These are phyloP conservation scores for Drosophila infuscata DNA, from an alignment of 2,888 invertebrate genomes.

Conservation along the genomic window DNA sequence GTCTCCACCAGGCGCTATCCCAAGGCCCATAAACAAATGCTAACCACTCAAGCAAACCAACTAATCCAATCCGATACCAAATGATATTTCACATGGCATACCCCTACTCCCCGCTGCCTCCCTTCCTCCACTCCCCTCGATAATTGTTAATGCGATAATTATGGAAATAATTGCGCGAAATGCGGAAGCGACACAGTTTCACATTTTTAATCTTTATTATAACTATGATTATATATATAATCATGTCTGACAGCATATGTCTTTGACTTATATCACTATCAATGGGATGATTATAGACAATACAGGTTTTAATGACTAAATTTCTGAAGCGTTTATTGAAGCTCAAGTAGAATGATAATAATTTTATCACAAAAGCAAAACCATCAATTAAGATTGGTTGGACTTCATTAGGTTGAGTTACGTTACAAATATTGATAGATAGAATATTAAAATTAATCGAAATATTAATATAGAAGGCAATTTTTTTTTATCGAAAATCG, in stretches of 20 bases:
- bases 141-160: constrained; percentile 44
- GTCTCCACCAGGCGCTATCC: constrained; percentile 44
- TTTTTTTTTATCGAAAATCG: neutral
- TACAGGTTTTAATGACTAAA: neutral
- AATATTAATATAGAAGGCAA: neutral
- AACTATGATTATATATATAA: neutral
- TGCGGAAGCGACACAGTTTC: constrained; percentile 67
- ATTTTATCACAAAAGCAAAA: neutral
- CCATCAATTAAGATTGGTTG: accelerated
- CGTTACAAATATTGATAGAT: no score
- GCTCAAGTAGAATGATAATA: neutral
- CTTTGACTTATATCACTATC: neutral
- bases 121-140: neutral
- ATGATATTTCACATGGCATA: constrained; percentile 21
- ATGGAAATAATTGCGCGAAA: constrained; percentile 51
- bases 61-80: constrained; percentile 22
- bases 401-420: neutral
- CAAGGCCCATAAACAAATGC: constrained; percentile 24
- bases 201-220: constrained; percentile 18
- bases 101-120: neutral
- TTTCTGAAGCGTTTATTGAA: neutral
- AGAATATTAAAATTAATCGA: neutral
- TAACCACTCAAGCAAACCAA: constrained; percentile 30
- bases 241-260: neutral
- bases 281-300: neutral